Percentiles rank a stretch among this genome's conserved stretches.
Evolutionary conservation across 2,888 invertebrate species (phyloP).

Genomic region (Saturnia pavonia): DNA sequence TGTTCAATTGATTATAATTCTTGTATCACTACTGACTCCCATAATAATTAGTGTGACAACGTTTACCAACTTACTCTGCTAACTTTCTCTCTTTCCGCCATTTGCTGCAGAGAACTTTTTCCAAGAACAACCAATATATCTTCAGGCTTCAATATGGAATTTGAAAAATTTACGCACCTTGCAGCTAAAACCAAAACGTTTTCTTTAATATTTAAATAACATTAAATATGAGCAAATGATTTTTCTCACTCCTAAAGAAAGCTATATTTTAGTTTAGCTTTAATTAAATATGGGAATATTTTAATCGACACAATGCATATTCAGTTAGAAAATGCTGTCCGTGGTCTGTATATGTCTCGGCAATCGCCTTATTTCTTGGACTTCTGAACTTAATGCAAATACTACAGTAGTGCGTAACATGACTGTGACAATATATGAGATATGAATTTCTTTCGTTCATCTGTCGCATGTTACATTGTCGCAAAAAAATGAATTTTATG

Average conservation of each 20-base stretch:
- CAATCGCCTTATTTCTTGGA: too few relatives aligned
- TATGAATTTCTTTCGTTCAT: too few relatives aligned
- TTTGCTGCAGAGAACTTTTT: slow-evolving; percentile 54
- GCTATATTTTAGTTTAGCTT: background rate
- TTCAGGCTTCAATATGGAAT: slow-evolving; percentile 37
- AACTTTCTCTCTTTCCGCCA: slow-evolving; percentile 49
- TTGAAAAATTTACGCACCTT: slow-evolving; percentile 47
- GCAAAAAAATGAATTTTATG: too few relatives aligned
- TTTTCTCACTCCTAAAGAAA: background rate
- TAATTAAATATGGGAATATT: background rate
- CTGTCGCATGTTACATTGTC: too few relatives aligned
- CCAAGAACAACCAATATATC: slow-evolving; percentile 61
- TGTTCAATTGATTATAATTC: too few relatives aligned
- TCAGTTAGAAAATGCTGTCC: too few relatives aligned
- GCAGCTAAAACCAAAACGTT: slow-evolving; percentile 51
- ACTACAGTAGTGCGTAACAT: too few relatives aligned
- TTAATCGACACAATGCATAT: background rate
- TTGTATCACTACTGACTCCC: too few relatives aligned
- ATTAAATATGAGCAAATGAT: background rate
- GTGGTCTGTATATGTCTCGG: too few relatives aligned
- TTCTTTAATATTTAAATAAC: background rate
- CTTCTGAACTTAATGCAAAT: too few relatives aligned
- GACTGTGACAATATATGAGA: too few relatives aligned
- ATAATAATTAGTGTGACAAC: background rate
- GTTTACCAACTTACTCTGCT: slow-evolving; percentile 46